Conservation (phyloP, 1,140 invertebrate genomes). For the Diachasmimorpha longicaudata region DNA sequence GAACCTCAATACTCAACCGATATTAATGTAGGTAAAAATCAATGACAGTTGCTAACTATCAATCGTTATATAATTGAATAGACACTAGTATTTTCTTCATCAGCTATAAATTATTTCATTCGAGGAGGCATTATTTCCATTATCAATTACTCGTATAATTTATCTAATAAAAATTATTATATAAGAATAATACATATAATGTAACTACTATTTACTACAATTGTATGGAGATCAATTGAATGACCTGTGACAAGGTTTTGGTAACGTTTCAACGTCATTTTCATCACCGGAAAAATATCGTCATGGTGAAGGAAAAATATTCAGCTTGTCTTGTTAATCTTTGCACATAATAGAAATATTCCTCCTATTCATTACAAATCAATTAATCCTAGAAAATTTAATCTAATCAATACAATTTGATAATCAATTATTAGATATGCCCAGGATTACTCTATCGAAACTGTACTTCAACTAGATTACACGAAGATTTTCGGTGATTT, state of each 20-base stretch:
- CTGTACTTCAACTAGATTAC: background rate
- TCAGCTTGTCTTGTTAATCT: background rate
- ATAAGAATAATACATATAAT: constrained; percentile 47
- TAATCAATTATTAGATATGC: constrained; percentile 7
- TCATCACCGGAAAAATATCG: background rate
- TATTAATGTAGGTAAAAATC: constrained; percentile 40
- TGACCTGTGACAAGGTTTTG: constrained; percentile 53
- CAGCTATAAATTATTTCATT: constrained; percentile 9
- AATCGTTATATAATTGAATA: constrained; percentile 36
- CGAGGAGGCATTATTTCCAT: constrained; percentile 5
- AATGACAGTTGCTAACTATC: background rate
- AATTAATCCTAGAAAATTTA: constrained; percentile 1
- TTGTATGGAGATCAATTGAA: constrained; percentile 58
- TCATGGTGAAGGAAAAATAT: background rate
- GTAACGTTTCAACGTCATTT: constrained; percentile 41
- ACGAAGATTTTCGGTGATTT: constrained; percentile 1
- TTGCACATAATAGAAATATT: background rate
- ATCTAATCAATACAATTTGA: constrained; percentile 9
- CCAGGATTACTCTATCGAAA: background rate
- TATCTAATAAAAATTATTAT: constrained; percentile 53
- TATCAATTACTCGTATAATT: constrained; percentile 38
- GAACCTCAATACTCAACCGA: constrained; percentile 36
- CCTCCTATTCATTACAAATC: background rate
- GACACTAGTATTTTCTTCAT: constrained; percentile 35
- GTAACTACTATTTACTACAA: constrained; percentile 49